Conservation (phyloP, 2,113 vertebrate genomes). For the Saccopteryx bilineata region DNA sequence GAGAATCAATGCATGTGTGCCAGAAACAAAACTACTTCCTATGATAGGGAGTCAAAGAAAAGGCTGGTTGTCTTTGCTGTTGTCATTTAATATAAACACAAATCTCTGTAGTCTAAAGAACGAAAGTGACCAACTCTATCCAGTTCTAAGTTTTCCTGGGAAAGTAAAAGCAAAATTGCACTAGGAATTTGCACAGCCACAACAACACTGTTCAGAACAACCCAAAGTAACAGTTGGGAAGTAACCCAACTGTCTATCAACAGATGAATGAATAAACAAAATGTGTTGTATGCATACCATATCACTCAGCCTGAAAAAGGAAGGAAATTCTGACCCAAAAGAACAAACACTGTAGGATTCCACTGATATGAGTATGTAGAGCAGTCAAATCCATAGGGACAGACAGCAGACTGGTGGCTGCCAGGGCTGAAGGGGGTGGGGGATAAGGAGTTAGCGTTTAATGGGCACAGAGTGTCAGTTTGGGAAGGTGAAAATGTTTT, state of each 20-base stretch:
- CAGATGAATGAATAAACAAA: not conserved
- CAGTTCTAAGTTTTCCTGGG: not conserved
- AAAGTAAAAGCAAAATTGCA: not conserved
- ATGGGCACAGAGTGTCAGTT: not conserved
- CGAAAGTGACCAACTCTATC: not conserved
- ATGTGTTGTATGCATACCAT: accelerated
- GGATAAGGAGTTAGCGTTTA: not conserved
- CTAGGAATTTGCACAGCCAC: accelerated
- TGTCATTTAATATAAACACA: not conserved
- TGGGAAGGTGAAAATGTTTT: not conserved
- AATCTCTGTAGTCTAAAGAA: not conserved
- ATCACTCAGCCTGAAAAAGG: not conserved
- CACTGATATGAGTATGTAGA: not conserved
- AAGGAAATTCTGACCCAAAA: not conserved
- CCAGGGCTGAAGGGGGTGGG: not conserved
- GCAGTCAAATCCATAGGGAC: not conserved
- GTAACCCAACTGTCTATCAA: not conserved
- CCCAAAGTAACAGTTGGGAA: not conserved
- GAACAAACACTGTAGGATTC: not conserved
- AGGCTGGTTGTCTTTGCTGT: not conserved
- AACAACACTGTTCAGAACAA: not conserved
- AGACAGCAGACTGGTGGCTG: not conserved
- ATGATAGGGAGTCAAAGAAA: not conserved
- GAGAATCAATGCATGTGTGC: not conserved
- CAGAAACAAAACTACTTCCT: not conserved